Conservation (phyloP, 2,888 invertebrate species). For the Stictocephala bisonia region DNA sequence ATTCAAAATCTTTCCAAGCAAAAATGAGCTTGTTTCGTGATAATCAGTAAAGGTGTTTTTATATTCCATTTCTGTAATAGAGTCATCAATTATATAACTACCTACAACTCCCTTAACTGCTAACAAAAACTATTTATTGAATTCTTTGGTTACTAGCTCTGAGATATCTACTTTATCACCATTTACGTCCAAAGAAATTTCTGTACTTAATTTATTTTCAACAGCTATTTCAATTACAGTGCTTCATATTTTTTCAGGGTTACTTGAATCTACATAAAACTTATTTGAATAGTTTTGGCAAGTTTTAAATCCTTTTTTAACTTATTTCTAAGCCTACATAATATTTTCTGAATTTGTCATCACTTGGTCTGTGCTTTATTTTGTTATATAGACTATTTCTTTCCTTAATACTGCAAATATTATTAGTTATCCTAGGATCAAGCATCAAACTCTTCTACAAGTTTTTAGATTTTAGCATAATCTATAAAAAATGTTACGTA, state of each 20-base stretch:
- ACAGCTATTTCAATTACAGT: not conserved
- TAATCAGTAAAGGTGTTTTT: not conserved
- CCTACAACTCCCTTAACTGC: not conserved
- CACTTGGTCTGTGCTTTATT: not conserved
- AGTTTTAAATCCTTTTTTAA: not conserved
- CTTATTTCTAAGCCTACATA: constrained; percentile 10
- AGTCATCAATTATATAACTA: not conserved
- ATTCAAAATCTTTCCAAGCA: not conserved
- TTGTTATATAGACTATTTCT: constrained; percentile 4
- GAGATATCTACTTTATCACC: not conserved
- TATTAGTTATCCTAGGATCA: not conserved
- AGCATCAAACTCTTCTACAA: no score
- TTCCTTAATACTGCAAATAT: not conserved
- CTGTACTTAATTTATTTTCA: not conserved
- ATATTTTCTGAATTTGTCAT: constrained; percentile 4
- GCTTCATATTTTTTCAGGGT: not conserved
- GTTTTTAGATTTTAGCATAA: no score
- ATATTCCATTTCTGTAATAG: not conserved
- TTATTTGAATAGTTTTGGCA: constrained; percentile 12
- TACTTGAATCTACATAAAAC: not conserved
- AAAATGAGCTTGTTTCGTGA: not conserved
- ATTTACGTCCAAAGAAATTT: not conserved
- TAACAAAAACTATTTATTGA: constrained; percentile 20
- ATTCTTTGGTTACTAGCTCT: not conserved
- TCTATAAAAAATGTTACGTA: no score